These are phyloP conservation scores for Drosophila ezoana DNA, from an alignment of 2,888 invertebrate genomes.

Conservation along the genomic window DNA sequence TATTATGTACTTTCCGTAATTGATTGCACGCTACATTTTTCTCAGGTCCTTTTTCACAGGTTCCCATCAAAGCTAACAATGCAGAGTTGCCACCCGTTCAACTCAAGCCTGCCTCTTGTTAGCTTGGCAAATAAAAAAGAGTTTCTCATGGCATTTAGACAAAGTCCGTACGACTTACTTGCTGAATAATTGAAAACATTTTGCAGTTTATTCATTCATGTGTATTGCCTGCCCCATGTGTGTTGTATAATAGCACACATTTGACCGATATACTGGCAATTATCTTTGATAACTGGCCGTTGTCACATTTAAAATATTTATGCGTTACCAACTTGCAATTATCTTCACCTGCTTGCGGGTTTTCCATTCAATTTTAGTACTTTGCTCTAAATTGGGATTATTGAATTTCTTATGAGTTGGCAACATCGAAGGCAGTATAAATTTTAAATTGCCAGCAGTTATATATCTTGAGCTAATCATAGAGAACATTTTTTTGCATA, in stretches of 20 bases:
- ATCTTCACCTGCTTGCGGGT: conserved; percentile 11
- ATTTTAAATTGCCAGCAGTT: too few relatives aligned
- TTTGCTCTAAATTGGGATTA: conserved; percentile 3
- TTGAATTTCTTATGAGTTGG: background rate
- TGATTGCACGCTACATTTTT: too few relatives aligned
- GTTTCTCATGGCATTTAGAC: background rate
- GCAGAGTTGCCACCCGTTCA: too few relatives aligned
- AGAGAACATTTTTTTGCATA: too few relatives aligned
- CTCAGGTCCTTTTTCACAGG: too few relatives aligned
- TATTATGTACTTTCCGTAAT: too few relatives aligned
- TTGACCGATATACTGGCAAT: conserved; percentile 13
- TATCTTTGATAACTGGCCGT: conserved; percentile 14
- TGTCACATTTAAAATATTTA: conserved; percentile 24
- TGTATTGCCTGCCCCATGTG: background rate
- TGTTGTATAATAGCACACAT: conserved; percentile 10
- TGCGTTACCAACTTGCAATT: conserved; percentile 15
- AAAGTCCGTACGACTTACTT: background rate
- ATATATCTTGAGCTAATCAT: too few relatives aligned
- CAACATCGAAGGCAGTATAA: too few relatives aligned
- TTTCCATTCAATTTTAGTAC: background rate
- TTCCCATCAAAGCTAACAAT: too few relatives aligned
- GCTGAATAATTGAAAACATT: conserved; percentile 6
- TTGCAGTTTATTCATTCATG: conserved; percentile 4
- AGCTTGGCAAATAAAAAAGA: background rate
- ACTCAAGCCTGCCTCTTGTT: background rate